Evolutionary conservation across 1,140 invertebrate species (phyloP), one percentile per base, ranked within the genome.

Genomic region (Platorchestia sp.): DNA sequence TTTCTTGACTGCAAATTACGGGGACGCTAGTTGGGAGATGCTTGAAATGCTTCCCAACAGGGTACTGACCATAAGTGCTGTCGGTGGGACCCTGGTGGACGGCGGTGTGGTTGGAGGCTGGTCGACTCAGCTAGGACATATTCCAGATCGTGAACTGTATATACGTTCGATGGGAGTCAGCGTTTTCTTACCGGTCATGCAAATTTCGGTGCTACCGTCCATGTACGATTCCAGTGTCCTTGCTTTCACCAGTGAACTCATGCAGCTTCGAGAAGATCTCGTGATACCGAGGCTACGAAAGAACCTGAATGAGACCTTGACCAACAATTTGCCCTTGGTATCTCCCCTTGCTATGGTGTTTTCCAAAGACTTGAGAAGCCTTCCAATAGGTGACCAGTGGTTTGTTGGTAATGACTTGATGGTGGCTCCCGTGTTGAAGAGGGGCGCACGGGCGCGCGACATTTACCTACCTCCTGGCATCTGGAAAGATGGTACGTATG

Each of bases 131-230:
- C 45, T 75, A 45, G 96, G 96, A 27, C 96, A 96, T 45, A 95
- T 98, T 40, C 98, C 98, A 0, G 98, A 99, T 95, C 98, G 98
- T 96, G 99, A 99, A 97, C 97, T 99, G 16, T 99, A 99, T 97
- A 98, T 99, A 93, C 97, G 99, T 95, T 99, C 99, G 99, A 97
- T 99, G n/a, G 98, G 99, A 97, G 97, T 99, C 95, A 98, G 98
- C n/a, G 98, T 98, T 0, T 99, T 99, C 97, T 97, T 99, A 91
- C 99, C 99, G 0, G 98, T 99, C 0, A 98, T 99, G 97, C 98
- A 99, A 97, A 14, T 93, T 45, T 95, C 95, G 87, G 96, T 96
- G 95, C 95, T 96, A 43, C 96, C 96, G 19, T 14, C 86, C 91
- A 96, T 90, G 90, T 96, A 96, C 47, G 96, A 87, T 36, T 19